These are phyloP conservation scores for Linepithema humile DNA, from an alignment of 1,140 invertebrate genomes.

Conservation along the genomic window DNA sequence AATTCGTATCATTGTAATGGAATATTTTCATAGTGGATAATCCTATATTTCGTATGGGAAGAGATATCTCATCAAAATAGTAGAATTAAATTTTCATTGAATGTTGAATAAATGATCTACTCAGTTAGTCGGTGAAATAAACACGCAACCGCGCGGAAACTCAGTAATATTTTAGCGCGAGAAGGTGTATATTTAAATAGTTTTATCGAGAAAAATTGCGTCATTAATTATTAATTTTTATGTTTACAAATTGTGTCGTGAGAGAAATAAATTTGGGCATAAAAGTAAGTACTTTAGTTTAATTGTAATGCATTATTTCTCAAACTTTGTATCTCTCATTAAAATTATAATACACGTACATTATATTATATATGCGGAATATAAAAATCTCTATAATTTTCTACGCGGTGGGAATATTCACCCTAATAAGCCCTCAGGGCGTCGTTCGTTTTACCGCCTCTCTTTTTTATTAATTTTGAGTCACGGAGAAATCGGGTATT, in stretches of 20 bases:
- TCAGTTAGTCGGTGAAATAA: background rate
- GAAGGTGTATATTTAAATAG: background rate
- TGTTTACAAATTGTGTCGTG: background rate
- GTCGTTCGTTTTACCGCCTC: background rate
- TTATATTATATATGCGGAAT: background rate
- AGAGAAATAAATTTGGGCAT: background rate
- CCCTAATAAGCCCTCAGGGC: background rate
- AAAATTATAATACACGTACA: conserved; percentile 3
- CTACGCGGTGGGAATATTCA: background rate
- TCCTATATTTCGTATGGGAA: background rate
- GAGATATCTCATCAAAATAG: background rate
- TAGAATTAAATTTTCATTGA: background rate
- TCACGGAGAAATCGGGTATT: conserved; percentile 13
- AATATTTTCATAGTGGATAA: conserved; percentile 1
- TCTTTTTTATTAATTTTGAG: conserved; percentile 4
- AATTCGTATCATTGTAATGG: background rate
- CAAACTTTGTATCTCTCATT: background rate
- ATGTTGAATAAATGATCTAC: background rate
- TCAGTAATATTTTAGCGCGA: background rate
- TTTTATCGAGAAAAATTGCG: background rate
- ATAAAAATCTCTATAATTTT: conserved; percentile 17
- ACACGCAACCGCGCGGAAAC: background rate
- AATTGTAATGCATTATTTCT: background rate
- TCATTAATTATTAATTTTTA: background rate
- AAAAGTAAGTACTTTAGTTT: background rate